Evolutionary conservation across 1,140 invertebrate genomes (phyloP).

Genomic region (Heliothis virescens): DNA sequence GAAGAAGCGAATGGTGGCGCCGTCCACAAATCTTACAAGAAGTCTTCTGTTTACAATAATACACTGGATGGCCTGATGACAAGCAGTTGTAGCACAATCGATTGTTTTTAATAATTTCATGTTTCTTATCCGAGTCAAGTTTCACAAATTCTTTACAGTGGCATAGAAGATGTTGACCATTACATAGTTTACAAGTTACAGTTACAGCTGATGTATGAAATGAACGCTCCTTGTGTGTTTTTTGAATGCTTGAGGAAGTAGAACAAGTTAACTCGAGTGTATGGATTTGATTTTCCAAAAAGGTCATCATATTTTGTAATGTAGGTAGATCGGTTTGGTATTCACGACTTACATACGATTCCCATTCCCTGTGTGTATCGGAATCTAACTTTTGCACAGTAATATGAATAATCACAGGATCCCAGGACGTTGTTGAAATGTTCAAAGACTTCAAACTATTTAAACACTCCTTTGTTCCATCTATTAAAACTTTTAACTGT

Average conservation of each 20-base stretch:
- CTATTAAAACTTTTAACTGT: constrained; percentile 41
- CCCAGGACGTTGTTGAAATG: constrained; percentile 25
- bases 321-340: constrained; percentile 17
- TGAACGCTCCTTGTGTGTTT: not conserved
- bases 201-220: not conserved
- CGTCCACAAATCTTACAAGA: not conserved
- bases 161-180: not conserved
- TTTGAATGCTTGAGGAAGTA: not conserved
- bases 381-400: constrained; percentile 28
- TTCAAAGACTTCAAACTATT: constrained; percentile 43
- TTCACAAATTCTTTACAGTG: constrained; percentile 26
- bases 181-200: constrained; percentile 4
- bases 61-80: not conserved
- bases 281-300: constrained; percentile 7
- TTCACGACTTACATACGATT: constrained; percentile 54
- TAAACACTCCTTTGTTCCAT: constrained; percentile 52
- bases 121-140: not conserved
- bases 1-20: constrained; percentile 18
- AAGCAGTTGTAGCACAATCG: constrained; percentile 3
- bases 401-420: constrained; percentile 39
- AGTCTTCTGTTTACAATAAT: not conserved
- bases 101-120: not conserved
- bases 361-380: constrained; percentile 26
- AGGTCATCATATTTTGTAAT: not conserved
- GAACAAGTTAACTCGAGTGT: constrained; percentile 2